These are phyloP conservation scores for Thereva unica DNA, from an alignment of 2,888 invertebrate species.

Conservation along the genomic window DNA sequence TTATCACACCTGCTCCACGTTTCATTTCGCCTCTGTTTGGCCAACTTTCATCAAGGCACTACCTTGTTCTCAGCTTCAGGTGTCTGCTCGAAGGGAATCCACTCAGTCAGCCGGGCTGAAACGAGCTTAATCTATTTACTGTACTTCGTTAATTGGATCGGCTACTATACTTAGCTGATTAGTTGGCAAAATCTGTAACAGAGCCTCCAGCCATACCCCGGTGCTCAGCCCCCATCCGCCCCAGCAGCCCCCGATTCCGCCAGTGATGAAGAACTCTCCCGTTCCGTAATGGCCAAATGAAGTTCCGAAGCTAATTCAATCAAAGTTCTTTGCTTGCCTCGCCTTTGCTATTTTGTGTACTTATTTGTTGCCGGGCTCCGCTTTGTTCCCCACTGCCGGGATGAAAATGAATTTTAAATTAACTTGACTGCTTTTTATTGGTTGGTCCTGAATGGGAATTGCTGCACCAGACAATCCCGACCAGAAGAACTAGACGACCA, in stretches of 20 bases:
- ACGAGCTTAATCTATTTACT: constrained; percentile 30
- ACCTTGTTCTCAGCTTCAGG: neutral
- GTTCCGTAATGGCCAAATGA: constrained; percentile 5
- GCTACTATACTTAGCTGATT: constrained; percentile 29
- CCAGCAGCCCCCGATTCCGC: neutral
- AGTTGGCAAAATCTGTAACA: constrained; percentile 32
- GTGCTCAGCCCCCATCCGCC: constrained; percentile 3
- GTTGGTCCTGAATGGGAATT: constrained; percentile 4
- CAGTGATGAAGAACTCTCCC: constrained; percentile 5
- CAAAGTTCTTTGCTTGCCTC: neutral
- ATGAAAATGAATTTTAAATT: constrained; percentile 26
- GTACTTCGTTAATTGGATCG: constrained; percentile 35
- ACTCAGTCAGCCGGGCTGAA: constrained; percentile 15
- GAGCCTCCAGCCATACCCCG: neutral
- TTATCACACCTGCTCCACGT: constrained; percentile 20
- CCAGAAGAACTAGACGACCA: neutral
- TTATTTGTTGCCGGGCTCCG: constrained; percentile 8
- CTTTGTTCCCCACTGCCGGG: neutral
- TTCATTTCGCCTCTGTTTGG: neutral
- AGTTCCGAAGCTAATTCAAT: constrained; percentile 25
- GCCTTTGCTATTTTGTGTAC: constrained; percentile 13
- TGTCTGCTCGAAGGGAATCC: constrained; percentile 7
- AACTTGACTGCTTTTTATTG: constrained; percentile 23
- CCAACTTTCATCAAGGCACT: neutral
- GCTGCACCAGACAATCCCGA: no score